A percentile compares a stretch with the other conserved stretches of the same genome.
phyloP scores from a whole-genome alignment of 2,888 invertebrate genomes.

The Drosophila histrio region DNA sequence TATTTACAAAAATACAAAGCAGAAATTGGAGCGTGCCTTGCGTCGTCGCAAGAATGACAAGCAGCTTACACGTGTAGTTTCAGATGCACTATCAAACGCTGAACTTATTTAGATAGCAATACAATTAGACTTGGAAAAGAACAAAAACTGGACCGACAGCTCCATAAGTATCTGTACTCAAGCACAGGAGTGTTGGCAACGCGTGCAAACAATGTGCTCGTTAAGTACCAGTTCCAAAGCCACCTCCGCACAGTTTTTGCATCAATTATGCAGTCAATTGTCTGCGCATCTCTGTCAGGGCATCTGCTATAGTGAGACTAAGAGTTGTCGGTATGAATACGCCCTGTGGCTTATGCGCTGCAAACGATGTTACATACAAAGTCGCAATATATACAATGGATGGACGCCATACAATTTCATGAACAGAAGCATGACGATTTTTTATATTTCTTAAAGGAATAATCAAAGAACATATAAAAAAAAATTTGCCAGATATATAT shows the following conservation, averaged over 20 bases:
- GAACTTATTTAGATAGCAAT: conserved; percentile 83
- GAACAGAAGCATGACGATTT: too few species aligned
- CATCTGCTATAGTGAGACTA: conserved; percentile 65
- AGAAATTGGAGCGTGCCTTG: conserved; percentile 78
- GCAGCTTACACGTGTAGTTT: conserved; percentile 75
- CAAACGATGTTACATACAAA: conserved; percentile 75
- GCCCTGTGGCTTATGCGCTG: conserved; percentile 69
- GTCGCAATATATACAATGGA: too few species aligned
- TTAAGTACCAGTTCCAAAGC: conserved; percentile 32
- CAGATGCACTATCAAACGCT: conserved; percentile 80
- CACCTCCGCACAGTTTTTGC: conserved; percentile 57
- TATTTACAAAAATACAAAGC: conserved; percentile 82
- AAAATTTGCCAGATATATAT: too few species aligned
- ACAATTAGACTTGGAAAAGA: conserved; percentile 82
- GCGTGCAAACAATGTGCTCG: conserved; percentile 75
- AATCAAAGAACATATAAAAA: too few species aligned
- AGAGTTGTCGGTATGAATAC: conserved; percentile 81
- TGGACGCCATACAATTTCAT: too few species aligned
- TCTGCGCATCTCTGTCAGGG: conserved; percentile 61
- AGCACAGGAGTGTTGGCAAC: conserved; percentile 62
- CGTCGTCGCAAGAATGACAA: conserved; percentile 75
- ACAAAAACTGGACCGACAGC: conserved; percentile 77
- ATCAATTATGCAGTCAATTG: conserved; percentile 65
- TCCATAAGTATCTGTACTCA: conserved; percentile 63
- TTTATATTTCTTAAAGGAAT: too few species aligned